phyloP scores from a whole-genome alignment of 1,140 invertebrate genomes.

The Bombus superbus region DNA sequence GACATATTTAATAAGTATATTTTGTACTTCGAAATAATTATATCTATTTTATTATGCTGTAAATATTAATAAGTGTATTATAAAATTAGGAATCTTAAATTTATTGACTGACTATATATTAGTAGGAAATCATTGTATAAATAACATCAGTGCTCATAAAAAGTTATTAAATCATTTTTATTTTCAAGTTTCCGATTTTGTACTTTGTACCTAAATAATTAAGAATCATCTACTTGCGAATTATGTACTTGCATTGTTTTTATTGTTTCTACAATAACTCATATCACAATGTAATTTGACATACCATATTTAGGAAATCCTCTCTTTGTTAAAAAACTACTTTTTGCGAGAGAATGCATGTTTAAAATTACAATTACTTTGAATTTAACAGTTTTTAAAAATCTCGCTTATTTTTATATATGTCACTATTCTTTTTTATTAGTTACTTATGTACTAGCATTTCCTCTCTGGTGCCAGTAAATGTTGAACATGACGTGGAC shows the following conservation, averaged over 20 bases:
- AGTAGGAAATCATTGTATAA: background rate
- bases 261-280: background rate
- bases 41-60: background rate
- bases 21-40: background rate
- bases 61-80: background rate
- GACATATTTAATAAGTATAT: background rate
- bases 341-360: constrained; percentile 45
- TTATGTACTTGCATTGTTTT: background rate
- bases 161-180: background rate
- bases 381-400: background rate
- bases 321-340: constrained; percentile 13
- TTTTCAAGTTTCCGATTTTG: background rate
- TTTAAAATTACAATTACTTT: constrained; percentile 6
- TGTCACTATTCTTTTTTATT: background rate
- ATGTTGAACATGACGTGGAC: background rate
- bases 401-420: background rate
- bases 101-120: background rate
- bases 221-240: background rate
- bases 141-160: background rate
- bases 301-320: constrained; percentile 56
- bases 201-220: constrained; percentile 18
- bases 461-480: background rate
- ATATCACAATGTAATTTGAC: constrained; percentile 5
- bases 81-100: background rate
- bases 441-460: background rate